Base-by-base conservation (phyloP, 1,140 invertebrate species). In the Cardiocondyla obscurior region DNA sequence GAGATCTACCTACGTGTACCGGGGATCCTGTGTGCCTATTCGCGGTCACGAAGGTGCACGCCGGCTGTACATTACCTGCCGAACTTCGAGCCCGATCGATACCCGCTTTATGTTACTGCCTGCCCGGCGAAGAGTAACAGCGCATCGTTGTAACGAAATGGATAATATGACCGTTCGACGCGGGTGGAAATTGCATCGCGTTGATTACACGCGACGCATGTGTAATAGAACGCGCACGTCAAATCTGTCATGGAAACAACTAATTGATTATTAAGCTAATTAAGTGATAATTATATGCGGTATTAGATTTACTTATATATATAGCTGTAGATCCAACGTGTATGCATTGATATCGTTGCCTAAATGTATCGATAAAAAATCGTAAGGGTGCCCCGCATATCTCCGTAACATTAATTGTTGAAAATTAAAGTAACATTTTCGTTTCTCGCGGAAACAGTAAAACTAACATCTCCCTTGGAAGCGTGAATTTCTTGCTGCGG, bases 1-100 rank as follows among this genome's bases (percentile, higher is more conserved):
- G 67, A 77, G 69, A 89, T 90, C 84, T 67, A 83, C 42, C 62
- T 85, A 76, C 77, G 72, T 69, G 81, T 58, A 51, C 42, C 53
- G 76, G 1, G 57, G 70, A 64, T 82, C 55, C 22, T 82, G 69
- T 83, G 60, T 85, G 72, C 69, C 82, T 73, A 67, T 46, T 81
- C 76, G 58, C 57, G 62, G 64, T 39, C 83, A 87, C 82, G 88
- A 90, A 91, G 90, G 85, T 87, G 81, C 64, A 64, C 55, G 62
- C 5, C 5, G 69, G 67, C 19, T 55, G 55, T 39, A 46, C 53
- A 53, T 86, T 87, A 81, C 76, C 64, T 64, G 53, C 39, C 81
- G 70, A 85, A 77, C 55, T 82, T 85, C 70, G 81, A 76, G 76
- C 55, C 84, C 77, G 81, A 85, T 89, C 88, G 88, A 88, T 82